Base-by-base conservation (phyloP, 2,113 vertebrate species). In the Platysteira castanea region DNA sequence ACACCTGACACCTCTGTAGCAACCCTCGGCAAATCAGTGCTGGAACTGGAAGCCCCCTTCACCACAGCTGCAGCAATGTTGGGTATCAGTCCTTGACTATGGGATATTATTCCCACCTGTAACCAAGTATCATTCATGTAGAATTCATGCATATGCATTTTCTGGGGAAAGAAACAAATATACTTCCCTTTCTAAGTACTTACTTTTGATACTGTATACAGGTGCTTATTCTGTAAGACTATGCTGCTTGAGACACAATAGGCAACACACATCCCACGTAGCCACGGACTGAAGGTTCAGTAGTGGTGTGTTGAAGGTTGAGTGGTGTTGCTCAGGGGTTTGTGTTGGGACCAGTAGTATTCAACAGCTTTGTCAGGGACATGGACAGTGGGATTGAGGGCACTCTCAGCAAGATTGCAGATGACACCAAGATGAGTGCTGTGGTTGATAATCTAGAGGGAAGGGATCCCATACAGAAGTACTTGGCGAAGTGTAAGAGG, bases 321-420 rank as follows among this genome's bases (percentile, higher is more conserved):
- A 52, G 20, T 24, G 27, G 7, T 52, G 46, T 39, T 21, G 9
- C 13, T 78, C 30, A 42, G 21, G 33, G 17, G 3, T 35, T 44
- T 0, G 0, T 59, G 11, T 0, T 42, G 4, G 70, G 11, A n/a
- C 8, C 17, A 41, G 13, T 46, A 20, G 13, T 59, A 12, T 47
- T 52, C 74, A 65, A 23, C 18, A 33, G 49, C 18, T 65, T 92
- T 59, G 4, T 16, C 0, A 0, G 19, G 10, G 11, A 27, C 10
- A 1, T 14, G 28, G 47, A 33, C 54, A 37, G 1, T 35, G 20
- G 20, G 15, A 27, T 12, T 67, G 47, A 68, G 47, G 20, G 17
- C 39, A 42, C 13, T 21, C 23, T 63, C 20, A 50, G 17, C 23
- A 46, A 59, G 10, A 26, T 21, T 73, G 19, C 1, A 0, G 7